Base-by-base conservation (phyloP, 2,797 vertebrate genomes). In the Spea hammondii region DNA sequence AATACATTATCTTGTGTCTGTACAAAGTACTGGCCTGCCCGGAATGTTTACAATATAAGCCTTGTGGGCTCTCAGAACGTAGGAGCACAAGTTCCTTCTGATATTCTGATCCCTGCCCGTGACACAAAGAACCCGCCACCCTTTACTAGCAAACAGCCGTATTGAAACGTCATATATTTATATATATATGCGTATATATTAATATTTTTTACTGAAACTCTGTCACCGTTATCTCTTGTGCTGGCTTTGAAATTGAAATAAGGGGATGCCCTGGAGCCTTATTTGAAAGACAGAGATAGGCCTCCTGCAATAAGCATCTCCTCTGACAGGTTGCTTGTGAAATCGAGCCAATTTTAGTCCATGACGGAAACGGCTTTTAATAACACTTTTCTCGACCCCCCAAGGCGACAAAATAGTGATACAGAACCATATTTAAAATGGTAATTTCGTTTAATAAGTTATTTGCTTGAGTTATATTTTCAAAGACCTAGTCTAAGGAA, bases 231-330 rank as follows among this genome's bases (percentile, higher is more conserved):
- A 70, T 65, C 83, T 70, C 53, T 53, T n/a, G 8, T 47, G 32
- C 73, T 68, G 59, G 78, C 84, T 85, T 83, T 84, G 84, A 85
- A 85, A 85, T 85, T 83, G 84, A 85, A 83, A 85, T 82, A 85
- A 83, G 80, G 76, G 83, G 74, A 83, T 79, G 72, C 84, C 82
- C 83, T 67, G 51, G 82, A 79, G 84, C 81, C 75, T 59, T 60
- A 72, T 84, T 82, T 82, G 77, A 82, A 80, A 85, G 75, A 60
- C 44, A 51, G 75, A 74, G 81, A 72, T 46, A 67, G 60, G 50
- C 65, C 76, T 57, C 60, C 75, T 79, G 78, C 82, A 83, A 77
- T 82, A 79, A 83, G 79, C 77, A 46, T 65, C 59, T 60, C 70
- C 76, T 79, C 74, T 83, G 77, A 82, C 82, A 82, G 75, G 77